Evolutionary conservation across 2,888 invertebrate genomes (phyloP).

Genomic region (Masnerella sp.): DNA sequence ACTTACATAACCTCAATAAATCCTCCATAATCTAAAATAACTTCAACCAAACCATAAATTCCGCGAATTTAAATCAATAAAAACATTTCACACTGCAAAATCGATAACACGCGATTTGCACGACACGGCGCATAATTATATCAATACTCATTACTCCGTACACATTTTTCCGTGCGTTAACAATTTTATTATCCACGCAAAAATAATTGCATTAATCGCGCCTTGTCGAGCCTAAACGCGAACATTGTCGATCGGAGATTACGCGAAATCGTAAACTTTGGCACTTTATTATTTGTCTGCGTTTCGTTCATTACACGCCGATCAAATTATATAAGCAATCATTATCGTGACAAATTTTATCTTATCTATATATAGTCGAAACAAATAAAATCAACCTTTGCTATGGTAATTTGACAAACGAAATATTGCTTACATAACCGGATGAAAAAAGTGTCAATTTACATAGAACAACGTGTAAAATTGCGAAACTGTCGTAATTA

Average conservation of each 20-base stretch:
- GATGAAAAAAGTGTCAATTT: conserved; percentile 31
- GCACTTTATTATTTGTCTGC: conserved; percentile 16
- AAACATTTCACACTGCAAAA: background rate
- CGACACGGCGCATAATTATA: conserved; percentile 3
- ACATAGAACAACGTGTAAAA: conserved; percentile 32
- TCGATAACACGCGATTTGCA: background rate
- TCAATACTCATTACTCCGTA: background rate
- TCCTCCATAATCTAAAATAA: conserved; percentile 2
- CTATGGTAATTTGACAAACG: conserved; percentile 8
- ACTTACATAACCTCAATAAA: conserved; percentile 13
- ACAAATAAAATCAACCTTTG: conserved; percentile 19
- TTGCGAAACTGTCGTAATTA: conserved; percentile 28
- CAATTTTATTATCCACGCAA: conserved; percentile 19
- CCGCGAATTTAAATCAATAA: conserved; percentile 2
- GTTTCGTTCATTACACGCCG: background rate
- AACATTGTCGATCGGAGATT: conserved; percentile 18
- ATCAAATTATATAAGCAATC: conserved; percentile 7
- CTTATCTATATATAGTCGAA: conserved; percentile 24
- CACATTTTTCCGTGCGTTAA: background rate
- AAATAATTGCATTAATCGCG: conserved; percentile 16
- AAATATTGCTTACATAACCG: conserved; percentile 17
- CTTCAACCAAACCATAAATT: conserved; percentile 2
- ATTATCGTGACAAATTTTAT: conserved; percentile 10
- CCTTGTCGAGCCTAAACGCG: conserved; percentile 4
- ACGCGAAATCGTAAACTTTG: conserved; percentile 20